phyloP scores from a whole-genome alignment of 1,140 invertebrate species.

The Philaenus spumarius region DNA sequence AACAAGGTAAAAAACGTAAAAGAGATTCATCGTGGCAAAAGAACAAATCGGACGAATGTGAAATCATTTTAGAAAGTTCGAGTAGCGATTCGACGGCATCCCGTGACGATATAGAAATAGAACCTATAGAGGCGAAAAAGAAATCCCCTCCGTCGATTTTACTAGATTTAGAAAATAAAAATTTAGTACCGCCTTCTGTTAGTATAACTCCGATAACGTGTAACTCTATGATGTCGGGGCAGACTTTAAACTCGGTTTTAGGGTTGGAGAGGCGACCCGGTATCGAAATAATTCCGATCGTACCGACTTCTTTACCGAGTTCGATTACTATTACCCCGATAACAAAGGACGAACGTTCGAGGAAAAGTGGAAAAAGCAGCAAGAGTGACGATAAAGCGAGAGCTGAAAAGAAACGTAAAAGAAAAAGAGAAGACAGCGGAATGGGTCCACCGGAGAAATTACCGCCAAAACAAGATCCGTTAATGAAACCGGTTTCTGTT shows the following conservation, averaged over 20 bases:
- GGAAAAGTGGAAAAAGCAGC: conserved; percentile 34
- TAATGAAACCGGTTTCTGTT: conserved; percentile 64
- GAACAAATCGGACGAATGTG: conserved; percentile 42
- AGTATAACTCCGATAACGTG: conserved; percentile 68
- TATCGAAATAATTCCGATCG: conserved; percentile 69
- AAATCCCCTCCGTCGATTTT: conserved; percentile 35
- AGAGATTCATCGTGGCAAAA: conserved; percentile 40
- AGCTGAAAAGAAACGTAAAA: conserved; percentile 69
- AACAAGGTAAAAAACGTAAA: conserved; percentile 15
- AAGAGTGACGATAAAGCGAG: conserved; percentile 49
- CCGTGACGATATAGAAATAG: conserved; percentile 35
- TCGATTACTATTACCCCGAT: conserved; percentile 78
- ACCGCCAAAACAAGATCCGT: conserved; percentile 59
- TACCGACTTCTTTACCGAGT: conserved; percentile 53
- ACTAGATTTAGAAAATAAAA: conserved; percentile 37
- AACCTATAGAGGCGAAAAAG: conserved; percentile 46
- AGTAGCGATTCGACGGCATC: conserved; percentile 53
- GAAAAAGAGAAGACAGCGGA: conserved; percentile 65
- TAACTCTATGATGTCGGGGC: conserved; percentile 35
- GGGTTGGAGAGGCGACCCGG: conserved; percentile 60
- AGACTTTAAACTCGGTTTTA: conserved; percentile 55
- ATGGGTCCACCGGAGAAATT: conserved; percentile 82
- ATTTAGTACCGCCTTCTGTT: conserved; percentile 59
- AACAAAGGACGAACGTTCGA: conserved; percentile 51
- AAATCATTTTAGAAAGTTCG: conserved; percentile 52